Percentiles rank a stretch among this genome's conserved stretches.
Conservation (phyloP, 1,140 invertebrate genomes). For the Drosophila mayri region DNA sequence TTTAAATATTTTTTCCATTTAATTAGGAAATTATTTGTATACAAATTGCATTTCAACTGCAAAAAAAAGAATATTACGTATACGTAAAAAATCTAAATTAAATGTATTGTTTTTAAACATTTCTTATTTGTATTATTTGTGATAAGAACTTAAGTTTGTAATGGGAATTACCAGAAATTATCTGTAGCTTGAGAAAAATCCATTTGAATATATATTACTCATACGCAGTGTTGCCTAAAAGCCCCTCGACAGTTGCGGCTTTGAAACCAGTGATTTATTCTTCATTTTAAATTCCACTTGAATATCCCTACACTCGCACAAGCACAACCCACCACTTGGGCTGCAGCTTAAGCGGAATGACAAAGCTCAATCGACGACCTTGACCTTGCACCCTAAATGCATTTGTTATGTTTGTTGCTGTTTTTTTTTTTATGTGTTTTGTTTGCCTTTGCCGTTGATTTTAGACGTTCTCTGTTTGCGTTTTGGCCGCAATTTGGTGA, state of each 20-base stretch:
- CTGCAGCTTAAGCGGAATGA: conserved; percentile 31
- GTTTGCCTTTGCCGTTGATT: conserved; percentile 13
- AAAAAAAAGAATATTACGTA: neutral
- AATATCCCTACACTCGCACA: neutral
- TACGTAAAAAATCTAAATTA: neutral
- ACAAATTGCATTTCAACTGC: neutral
- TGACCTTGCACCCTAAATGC: conserved; percentile 42
- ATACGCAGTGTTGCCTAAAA: conserved; percentile 5
- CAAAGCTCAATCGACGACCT: conserved; percentile 45
- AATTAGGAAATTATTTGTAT: neutral
- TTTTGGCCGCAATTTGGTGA: conserved; percentile 16
- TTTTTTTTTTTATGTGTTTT: conserved; percentile 7
- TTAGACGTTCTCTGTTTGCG: conserved; percentile 6
- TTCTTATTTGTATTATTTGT: neutral
- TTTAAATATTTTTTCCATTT: neutral
- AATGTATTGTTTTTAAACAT: neutral
- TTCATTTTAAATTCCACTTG: neutral
- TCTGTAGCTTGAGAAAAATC: neutral
- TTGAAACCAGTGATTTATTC: neutral
- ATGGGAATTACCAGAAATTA: neutral
- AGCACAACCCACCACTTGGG: conserved; percentile 2
- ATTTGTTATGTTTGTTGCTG: conserved; percentile 24
- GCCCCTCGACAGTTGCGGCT: neutral
- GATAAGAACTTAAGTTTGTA: neutral
- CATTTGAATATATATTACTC: neutral